Evolutionary conservation across 2,113 vertebrate genomes (phyloP).

Genomic region (Hydrolagus affinis): DNA sequence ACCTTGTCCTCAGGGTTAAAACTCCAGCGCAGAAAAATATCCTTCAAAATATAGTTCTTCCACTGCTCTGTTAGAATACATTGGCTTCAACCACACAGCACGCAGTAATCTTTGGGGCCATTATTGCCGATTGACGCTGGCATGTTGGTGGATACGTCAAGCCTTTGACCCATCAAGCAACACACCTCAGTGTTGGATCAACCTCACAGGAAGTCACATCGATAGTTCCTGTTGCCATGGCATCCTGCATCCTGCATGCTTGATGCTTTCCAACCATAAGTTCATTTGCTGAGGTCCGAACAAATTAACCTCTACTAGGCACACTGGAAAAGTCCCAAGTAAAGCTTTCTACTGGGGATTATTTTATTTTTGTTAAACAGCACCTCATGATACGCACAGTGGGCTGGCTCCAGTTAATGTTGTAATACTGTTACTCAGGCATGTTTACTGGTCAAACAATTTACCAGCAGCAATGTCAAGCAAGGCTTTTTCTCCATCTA

Average conservation of each 20-base stretch:
- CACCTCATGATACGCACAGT: neutral
- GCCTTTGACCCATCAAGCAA: neutral
- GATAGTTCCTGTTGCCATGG: neutral
- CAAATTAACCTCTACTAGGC: slow-evolving; percentile 1
- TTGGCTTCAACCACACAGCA: neutral
- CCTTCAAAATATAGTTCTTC: neutral
- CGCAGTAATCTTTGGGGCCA: neutral
- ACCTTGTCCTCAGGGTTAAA: neutral
- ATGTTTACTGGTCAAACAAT: too few species aligned
- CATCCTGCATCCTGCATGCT: neutral
- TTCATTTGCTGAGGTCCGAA: neutral
- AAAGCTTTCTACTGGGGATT: neutral
- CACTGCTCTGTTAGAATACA: neutral
- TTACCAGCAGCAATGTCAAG: neutral
- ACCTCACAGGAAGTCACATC: slow-evolving; percentile 3
- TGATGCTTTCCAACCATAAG: neutral
- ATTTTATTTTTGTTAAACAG: neutral
- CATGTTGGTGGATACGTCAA: too few species aligned
- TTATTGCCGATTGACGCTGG: neutral
- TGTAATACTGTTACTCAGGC: neutral
- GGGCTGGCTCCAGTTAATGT: neutral
- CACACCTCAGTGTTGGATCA: neutral
- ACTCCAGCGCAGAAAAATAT: neutral
- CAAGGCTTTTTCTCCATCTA: neutral
- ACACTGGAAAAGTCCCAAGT: neutral